A percentile compares a stretch with the other conserved stretches of the same genome.
Conservation (phyloP, 2,113 vertebrate species). For the Actenoides lindsayi region DNA sequence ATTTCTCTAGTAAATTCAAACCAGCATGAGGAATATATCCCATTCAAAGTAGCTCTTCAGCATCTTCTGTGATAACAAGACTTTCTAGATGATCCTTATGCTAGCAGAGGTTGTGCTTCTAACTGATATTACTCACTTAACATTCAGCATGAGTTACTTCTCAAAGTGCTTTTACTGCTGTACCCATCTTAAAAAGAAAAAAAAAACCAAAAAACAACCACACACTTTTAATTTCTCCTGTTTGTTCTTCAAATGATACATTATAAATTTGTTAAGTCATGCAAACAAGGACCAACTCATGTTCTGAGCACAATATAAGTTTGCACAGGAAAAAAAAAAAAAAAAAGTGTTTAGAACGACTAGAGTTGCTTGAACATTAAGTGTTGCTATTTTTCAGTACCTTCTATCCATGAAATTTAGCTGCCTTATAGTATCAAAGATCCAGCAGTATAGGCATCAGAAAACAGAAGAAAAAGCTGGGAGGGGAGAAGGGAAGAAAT, state of each 20-base stretch:
- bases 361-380: not conserved
- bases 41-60: not conserved
- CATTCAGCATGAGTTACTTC: not conserved
- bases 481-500: not conserved
- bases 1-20: not conserved
- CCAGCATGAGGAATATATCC: not conserved
- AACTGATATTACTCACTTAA: not conserved
- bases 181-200: not conserved
- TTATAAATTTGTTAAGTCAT: not conserved
- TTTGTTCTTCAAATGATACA: not conserved
- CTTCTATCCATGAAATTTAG: not conserved
- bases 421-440: not conserved
- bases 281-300: not conserved
- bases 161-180: not conserved
- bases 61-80: not conserved
- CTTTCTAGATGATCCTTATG: not conserved
- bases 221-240: not conserved
- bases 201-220: not conserved
- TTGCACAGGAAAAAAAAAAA: not conserved
- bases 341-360: not conserved
- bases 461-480: not conserved
- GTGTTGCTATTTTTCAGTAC: not conserved
- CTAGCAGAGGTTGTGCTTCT: not conserved
- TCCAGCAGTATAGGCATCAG: not conserved
- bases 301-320: not conserved